Conservation (phyloP, 2,113 vertebrate species). For the Albula glossodonta region DNA sequence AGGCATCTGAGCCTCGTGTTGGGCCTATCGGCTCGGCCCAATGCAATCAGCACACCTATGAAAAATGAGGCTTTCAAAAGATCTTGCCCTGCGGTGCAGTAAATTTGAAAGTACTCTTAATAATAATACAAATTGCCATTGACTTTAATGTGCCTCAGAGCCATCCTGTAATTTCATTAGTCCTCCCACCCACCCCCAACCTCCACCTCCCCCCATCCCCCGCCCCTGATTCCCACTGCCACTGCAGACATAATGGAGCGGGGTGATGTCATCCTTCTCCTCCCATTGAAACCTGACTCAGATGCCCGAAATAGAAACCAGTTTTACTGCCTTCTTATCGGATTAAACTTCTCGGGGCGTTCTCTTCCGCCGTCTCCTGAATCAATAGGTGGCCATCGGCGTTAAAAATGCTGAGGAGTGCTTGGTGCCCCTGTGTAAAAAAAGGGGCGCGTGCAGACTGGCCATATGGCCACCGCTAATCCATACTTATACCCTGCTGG, state of each 20-base stretch:
- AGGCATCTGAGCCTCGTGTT: not conserved
- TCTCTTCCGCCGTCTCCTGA: conserved; percentile 40
- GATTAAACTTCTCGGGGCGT: conserved; percentile 69
- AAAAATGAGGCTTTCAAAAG: conserved; percentile 75
- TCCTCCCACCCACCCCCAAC: not conserved
- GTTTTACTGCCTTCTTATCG: conserved; percentile 71
- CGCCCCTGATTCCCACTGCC: conserved; percentile 18
- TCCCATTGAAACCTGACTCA: conserved; percentile 74
- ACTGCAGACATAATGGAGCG: conserved; percentile 70
- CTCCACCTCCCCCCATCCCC: conserved; percentile 8
- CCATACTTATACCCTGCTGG: conserved; percentile 12
- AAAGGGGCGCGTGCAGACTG: not conserved
- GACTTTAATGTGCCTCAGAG: conserved; percentile 79
- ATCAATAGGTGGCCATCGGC: conserved; percentile 61
- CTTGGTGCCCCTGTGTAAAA: conserved; percentile 32
- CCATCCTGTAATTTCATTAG: conserved; percentile 80
- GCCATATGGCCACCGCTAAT: accelerated
- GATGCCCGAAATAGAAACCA: conserved; percentile 73
- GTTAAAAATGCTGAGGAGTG: conserved; percentile 49
- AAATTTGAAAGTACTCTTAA: conserved; percentile 81
- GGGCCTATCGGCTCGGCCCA: conserved; percentile 46
- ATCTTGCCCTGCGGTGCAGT: conserved; percentile 64
- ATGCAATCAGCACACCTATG: conserved; percentile 64
- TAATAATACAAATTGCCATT: conserved; percentile 79
- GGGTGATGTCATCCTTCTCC: conserved; percentile 78